phyloP scores from a whole-genome alignment of 1,140 invertebrate species.

The Drosophila ficusphila region DNA sequence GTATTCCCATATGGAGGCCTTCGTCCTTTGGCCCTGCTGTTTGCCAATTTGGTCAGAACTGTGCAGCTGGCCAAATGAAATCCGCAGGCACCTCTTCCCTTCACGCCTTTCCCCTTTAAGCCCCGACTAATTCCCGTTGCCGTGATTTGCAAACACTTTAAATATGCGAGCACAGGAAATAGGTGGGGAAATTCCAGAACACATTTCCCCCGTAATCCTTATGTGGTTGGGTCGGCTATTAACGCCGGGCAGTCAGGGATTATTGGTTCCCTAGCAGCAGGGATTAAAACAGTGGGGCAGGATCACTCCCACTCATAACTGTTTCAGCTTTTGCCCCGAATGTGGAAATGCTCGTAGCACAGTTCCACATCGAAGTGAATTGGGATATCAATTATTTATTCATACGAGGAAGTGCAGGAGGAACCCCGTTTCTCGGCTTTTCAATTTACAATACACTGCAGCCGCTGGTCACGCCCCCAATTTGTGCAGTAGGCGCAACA shows the following conservation, averaged over 20 bases:
- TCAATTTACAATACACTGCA: constrained; percentile 31
- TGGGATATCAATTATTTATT: constrained; percentile 41
- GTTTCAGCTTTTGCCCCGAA: constrained; percentile 32
- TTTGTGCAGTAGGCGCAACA: constrained; percentile 27
- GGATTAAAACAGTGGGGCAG: not conserved
- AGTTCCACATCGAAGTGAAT: constrained; percentile 17
- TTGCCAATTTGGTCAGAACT: constrained; percentile 32
- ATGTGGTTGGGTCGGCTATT: constrained; percentile 14
- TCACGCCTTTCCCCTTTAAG: not conserved
- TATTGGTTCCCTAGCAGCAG: constrained; percentile 7
- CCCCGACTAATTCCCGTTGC: constrained; percentile 7
- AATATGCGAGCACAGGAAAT: constrained; percentile 8
- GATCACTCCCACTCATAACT: constrained; percentile 19
- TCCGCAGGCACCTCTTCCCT: not conserved
- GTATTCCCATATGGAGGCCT: not conserved
- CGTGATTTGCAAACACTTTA: constrained; percentile 49
- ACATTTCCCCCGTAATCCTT: constrained; percentile 1
- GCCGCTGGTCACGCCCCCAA: constrained; percentile 6
- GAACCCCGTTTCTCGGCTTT: not conserved
- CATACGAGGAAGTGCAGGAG: constrained; percentile 10
- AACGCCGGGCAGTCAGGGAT: constrained; percentile 24
- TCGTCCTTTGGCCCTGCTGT: constrained; percentile 4
- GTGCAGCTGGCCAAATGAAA: constrained; percentile 27
- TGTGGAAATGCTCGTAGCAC: not conserved
- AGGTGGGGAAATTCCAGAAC: constrained; percentile 2